These are phyloP conservation scores for Chromoteleia sp. DNA, from an alignment of 2,888 invertebrate genomes.

Conservation along the genomic window DNA sequence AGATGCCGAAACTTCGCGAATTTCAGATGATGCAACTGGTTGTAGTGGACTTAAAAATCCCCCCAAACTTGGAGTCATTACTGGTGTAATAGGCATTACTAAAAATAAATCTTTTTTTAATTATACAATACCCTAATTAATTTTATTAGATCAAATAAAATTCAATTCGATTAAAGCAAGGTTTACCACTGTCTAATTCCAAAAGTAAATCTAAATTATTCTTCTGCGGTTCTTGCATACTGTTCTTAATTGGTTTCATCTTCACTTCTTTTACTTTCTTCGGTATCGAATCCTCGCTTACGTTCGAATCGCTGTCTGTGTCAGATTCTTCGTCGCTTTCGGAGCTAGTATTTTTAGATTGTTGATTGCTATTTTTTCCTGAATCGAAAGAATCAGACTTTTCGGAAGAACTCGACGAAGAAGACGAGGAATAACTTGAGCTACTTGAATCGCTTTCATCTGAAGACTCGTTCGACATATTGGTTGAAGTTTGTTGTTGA, in stretches of 20 bases:
- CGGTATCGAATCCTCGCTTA: slow-evolving; percentile 72
- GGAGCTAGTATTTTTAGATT: slow-evolving; percentile 76
- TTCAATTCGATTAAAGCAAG: background rate
- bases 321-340: slow-evolving; percentile 79
- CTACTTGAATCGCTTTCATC: slow-evolving; percentile 54
- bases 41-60: slow-evolving; percentile 90
- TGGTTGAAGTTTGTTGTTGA: slow-evolving; percentile 64
- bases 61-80: slow-evolving; percentile 93
- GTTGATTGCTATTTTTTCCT: slow-evolving; percentile 73
- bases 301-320: slow-evolving; percentile 73
- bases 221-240: slow-evolving; percentile 85
- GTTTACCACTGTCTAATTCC: slow-evolving; percentile 91
- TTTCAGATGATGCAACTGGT: slow-evolving; percentile 79
- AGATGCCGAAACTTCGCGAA: slow-evolving; percentile 86
- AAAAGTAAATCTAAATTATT: slow-evolving; percentile 93
- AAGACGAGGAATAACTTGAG: slow-evolving; percentile 45
- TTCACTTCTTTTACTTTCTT: slow-evolving; percentile 74
- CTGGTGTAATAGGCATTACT: slow-evolving; percentile 89
- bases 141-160: background rate
- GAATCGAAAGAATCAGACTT: slow-evolving; percentile 62
- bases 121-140: background rate
- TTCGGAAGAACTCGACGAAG: slow-evolving; percentile 65
- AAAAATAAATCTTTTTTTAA: slow-evolving; percentile 41
- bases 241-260: slow-evolving; percentile 79
- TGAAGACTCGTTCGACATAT: slow-evolving; percentile 65